These are phyloP conservation scores for Hypena proboscidalis DNA, from an alignment of 2,888 invertebrate species.

Conservation along the genomic window DNA sequence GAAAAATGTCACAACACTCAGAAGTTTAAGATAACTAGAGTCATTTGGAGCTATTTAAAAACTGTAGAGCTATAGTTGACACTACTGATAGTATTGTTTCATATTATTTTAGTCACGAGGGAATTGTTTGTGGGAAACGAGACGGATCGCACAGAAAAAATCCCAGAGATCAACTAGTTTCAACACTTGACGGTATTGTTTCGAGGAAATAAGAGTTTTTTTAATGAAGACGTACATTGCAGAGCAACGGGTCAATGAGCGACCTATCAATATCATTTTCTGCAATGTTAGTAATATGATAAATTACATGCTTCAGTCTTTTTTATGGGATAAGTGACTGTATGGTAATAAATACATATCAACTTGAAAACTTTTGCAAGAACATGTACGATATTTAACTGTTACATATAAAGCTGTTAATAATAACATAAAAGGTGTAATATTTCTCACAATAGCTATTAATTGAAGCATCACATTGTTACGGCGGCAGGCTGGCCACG, in stretches of 20 bases:
- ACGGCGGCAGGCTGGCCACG: conserved; percentile 35
- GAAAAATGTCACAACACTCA: conserved; percentile 33
- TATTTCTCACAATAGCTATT: conserved; percentile 46
- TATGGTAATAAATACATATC: neutral
- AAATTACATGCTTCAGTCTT: neutral
- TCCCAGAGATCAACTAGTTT: conserved; percentile 65
- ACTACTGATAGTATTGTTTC: conserved; percentile 64
- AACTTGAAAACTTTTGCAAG: conserved; percentile 16
- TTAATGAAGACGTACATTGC: conserved; percentile 44
- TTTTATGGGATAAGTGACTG: neutral
- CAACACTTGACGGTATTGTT: conserved; percentile 68
- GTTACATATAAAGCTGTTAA: conserved; percentile 19
- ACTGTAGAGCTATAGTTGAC: conserved; percentile 46
- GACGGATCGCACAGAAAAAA: conserved; percentile 67
- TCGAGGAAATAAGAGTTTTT: conserved; percentile 52
- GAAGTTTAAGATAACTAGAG: conserved; percentile 22
- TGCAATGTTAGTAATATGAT: conserved; percentile 1
- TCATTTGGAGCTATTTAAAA: conserved; percentile 35
- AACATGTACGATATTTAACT: conserved; percentile 8
- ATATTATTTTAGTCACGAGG: conserved; percentile 70
- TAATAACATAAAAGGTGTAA: conserved; percentile 33
- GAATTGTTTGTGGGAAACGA: conserved; percentile 71
- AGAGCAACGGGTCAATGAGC: conserved; percentile 25
- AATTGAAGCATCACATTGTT: conserved; percentile 47
- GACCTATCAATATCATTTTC: conserved; percentile 13